A percentile compares a stretch with the other conserved stretches of the same genome.
phyloP scores from a whole-genome alignment of 2,888 invertebrate species.

The Drosophila antonietae region DNA sequence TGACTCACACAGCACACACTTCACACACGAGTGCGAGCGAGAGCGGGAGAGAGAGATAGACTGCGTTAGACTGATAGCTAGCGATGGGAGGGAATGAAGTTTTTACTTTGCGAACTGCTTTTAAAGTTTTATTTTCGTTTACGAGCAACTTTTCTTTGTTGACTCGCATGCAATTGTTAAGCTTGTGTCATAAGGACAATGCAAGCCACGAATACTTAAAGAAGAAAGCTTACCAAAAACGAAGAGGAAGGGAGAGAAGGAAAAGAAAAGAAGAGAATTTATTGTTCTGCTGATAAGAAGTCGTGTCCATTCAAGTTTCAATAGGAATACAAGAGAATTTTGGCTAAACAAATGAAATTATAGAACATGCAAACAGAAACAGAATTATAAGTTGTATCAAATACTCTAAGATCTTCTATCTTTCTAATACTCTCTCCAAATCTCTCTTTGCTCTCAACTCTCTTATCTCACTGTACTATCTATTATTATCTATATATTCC shows the following conservation, averaged over 20 bases:
- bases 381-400: not conserved
- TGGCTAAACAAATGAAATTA: not conserved
- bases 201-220: slow-evolving; percentile 35
- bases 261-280: slow-evolving; percentile 15
- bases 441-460: not conserved
- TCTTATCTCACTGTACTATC: not conserved
- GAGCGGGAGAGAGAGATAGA: not conserved
- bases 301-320: slow-evolving; percentile 37
- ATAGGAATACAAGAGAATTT: slow-evolving; percentile 13
- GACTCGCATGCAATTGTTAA: slow-evolving; percentile 43
- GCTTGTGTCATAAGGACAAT: slow-evolving; percentile 57
- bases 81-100: not conserved
- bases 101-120: slow-evolving; percentile 49
- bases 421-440: not conserved
- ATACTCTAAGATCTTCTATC: not conserved
- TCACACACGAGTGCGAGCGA: slow-evolving; percentile 6
- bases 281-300: slow-evolving; percentile 40
- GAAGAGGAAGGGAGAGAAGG: not conserved
- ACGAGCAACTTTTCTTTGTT: slow-evolving; percentile 54
- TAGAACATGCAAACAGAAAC: not conserved
- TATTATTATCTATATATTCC: not conserved
- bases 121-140: slow-evolving; percentile 59
- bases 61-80: not conserved
- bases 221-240: slow-evolving; percentile 4
- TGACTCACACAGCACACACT: slow-evolving; percentile 50